phyloP scores from a whole-genome alignment of 2,888 invertebrate genomes.

The Apotomis betuletana region DNA sequence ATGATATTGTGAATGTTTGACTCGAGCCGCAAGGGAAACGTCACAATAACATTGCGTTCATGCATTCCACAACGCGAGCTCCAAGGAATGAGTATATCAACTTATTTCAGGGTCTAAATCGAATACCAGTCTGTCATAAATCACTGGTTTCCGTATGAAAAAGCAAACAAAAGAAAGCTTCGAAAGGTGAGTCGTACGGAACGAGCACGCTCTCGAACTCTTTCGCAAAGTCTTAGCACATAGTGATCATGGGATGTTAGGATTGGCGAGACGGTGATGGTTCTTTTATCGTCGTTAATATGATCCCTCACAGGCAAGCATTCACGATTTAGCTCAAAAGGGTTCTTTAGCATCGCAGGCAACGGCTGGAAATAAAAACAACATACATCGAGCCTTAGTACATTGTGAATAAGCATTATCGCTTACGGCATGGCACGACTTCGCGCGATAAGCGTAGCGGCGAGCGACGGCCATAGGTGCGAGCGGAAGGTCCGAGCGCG shows the following conservation, averaged over 20 bases:
- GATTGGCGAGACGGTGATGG: conserved; percentile 79
- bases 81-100: conserved; percentile 80
- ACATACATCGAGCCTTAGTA: conserved; percentile 83
- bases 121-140: conserved; percentile 75
- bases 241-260: conserved; percentile 78
- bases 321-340: conserved; percentile 84
- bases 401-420: conserved; percentile 72
- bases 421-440: conserved; percentile 31
- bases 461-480: too few species aligned
- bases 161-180: conserved; percentile 78
- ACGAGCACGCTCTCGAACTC: conserved; percentile 58
- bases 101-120: conserved; percentile 49
- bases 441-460: too few species aligned
- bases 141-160: conserved; percentile 67
- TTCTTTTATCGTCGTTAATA: conserved; percentile 82
- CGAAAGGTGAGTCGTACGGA: conserved; percentile 57
- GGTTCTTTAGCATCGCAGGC: conserved; percentile 84
- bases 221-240: conserved; percentile 75
- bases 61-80: conserved; percentile 76
- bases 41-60: conserved; percentile 74
- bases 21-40: conserved; percentile 62
- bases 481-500: too few species aligned
- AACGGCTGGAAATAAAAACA: conserved; percentile 84
- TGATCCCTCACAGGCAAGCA: conserved; percentile 84
- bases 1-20: conserved; percentile 74